Conservation (phyloP, 2,888 invertebrate genomes). For the Teleogryllus oceanicus region DNA sequence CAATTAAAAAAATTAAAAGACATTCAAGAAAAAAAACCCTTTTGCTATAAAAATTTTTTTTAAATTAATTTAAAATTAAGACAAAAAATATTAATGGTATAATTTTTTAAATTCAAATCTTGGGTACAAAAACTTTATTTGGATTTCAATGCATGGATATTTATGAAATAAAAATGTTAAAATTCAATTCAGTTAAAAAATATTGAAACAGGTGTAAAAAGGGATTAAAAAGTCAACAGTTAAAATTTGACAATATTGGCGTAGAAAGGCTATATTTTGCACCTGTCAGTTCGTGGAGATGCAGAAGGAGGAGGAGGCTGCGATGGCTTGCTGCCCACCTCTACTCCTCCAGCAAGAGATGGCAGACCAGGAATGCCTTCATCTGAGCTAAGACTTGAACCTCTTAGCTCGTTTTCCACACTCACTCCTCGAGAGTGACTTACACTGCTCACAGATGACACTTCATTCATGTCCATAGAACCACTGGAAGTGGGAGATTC, state of each 20-base stretch:
- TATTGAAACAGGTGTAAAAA: no score
- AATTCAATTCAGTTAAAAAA: background rate
- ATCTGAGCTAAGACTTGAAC: slow-evolving; percentile 63
- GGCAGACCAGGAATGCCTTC: slow-evolving; percentile 44
- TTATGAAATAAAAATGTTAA: background rate
- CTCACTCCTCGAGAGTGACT: slow-evolving; percentile 56
- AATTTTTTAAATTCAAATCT: background rate
- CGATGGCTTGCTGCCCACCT: background rate
- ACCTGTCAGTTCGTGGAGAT: slow-evolving; percentile 47
- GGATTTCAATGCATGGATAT: background rate
- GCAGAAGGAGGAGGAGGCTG: slow-evolving; percentile 40
- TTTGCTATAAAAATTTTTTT: background rate
- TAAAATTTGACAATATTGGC: no score
- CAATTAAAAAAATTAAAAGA: background rate
- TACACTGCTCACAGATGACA: slow-evolving; percentile 51
- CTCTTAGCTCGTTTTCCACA: slow-evolving; percentile 60
- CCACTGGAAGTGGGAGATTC: slow-evolving; percentile 50
- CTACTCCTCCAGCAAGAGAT: slow-evolving; percentile 12
- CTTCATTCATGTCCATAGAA: slow-evolving; percentile 65
- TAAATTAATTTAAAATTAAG: background rate
- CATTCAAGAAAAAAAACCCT: background rate
- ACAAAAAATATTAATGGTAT: no score
- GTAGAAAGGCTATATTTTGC: slow-evolving; percentile 40
- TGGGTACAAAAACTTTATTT: background rate
- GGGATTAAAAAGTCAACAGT: no score